phyloP scores from a whole-genome alignment of 2,113 vertebrate genomes.

The Actinemys pallida region DNA sequence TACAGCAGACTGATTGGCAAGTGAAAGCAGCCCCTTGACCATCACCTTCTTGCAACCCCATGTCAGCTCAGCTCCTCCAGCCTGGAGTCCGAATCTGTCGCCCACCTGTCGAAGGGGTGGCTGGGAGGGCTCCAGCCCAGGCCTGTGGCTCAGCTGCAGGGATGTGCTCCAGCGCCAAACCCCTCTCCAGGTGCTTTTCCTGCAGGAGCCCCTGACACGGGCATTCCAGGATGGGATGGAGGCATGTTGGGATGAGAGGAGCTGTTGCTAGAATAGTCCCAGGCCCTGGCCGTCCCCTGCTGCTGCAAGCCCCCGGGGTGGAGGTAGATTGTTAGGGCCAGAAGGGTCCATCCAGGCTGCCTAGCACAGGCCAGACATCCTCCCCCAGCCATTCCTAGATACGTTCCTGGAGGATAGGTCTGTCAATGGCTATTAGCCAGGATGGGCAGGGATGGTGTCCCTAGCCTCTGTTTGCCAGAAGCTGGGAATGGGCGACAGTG shows the following conservation, averaged over 20 bases:
- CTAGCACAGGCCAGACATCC: background rate
- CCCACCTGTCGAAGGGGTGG: background rate
- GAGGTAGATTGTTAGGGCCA: background rate
- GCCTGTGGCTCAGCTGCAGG: background rate
- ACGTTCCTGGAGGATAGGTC: no score
- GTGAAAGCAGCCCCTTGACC: background rate
- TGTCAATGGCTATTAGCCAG: no score
- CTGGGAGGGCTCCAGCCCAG: background rate
- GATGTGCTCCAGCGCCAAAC: background rate
- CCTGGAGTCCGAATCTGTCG: background rate
- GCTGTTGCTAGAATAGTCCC: background rate
- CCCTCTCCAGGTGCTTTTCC: background rate
- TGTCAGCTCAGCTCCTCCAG: background rate
- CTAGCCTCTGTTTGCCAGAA: no score
- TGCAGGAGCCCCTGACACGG: background rate
- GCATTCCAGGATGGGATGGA: background rate
- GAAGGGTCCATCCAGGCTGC: background rate
- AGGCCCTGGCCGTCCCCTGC: background rate
- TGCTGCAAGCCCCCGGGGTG: background rate
- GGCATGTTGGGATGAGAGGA: background rate
- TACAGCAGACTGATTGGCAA: no score
- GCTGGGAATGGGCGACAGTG: no score
- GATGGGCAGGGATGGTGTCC: no score
- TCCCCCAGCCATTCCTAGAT: background rate
- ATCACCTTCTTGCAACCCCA: background rate